Evolutionary conservation across 2,797 vertebrate genomes (phyloP).

Genomic region (Manis crassicaudata): DNA sequence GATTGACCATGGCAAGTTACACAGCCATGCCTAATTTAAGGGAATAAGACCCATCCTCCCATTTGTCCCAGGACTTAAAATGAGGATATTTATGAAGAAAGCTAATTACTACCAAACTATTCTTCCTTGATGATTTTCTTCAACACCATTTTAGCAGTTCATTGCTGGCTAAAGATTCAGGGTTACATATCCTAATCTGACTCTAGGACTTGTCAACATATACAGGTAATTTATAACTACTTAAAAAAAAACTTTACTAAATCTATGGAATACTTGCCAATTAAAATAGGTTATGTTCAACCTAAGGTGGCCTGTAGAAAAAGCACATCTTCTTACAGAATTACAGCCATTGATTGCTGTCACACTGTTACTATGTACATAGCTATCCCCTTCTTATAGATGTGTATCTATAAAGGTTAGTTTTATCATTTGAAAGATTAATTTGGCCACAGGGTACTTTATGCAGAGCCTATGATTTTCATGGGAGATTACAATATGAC

Average conservation of each 20-base stretch:
- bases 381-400: conserved; percentile 9
- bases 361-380: not conserved
- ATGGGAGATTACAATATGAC: conserved; percentile 63
- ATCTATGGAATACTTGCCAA: not conserved
- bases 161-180: not conserved
- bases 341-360: not conserved
- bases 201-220: not conserved
- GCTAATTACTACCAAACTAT: not conserved
- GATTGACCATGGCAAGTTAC: not conserved
- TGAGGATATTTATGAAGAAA: not conserved
- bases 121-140: conserved; percentile 4
- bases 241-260: not conserved
- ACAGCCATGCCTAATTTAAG: not conserved
- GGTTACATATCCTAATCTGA: not conserved
- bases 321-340: not conserved
- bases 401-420: conserved; percentile 71
- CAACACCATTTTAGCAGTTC: not conserved
- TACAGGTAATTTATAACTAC: not conserved
- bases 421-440: conserved; percentile 73
- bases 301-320: not conserved
- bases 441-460: conserved; percentile 75
- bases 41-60: not conserved
- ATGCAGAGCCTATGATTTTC: conserved; percentile 70
- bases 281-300: not conserved
- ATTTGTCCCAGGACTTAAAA: not conserved